Base-by-base conservation (phyloP, 2,888 invertebrate species). In the Drosophila nigricruria region DNA sequence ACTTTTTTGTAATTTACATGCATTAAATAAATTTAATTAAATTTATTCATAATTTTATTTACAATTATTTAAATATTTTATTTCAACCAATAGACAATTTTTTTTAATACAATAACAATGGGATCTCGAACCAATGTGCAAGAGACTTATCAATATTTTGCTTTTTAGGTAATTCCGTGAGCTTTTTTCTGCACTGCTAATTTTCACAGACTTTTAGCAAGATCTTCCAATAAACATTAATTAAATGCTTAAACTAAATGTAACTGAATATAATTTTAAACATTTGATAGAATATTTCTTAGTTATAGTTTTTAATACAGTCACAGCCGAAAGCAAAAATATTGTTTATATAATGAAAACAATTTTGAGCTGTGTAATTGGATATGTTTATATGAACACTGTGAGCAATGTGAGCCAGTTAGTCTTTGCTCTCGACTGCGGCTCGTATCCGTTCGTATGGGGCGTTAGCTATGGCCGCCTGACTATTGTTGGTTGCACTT, bases 391-490 rank as follows among this genome's bases (percentile, higher is more conserved):
- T 16, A 23, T 36, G 10, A 30, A 12, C 50, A 49, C 18, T 18
- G 4, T 14, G 3, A 32, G 3, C 20, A n/a, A 2, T 10, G 27
- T 5, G 5, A 10, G 5, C 0, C 16, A n/a, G 10, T 77, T 45
- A 54, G 30, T 72, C 54, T 64, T 61, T 66, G 63, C 49, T 57
- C 32, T 65, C 60, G 0, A 80, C 25, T 1, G 80, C 79, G 2
- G 82, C 82, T 27, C 70, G 56, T 0, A 83, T 43, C 14, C 58
- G 62, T 20, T 89, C 88, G 12, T 89, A 79, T 4, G 84, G 45
- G 5, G 64, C 71, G 25, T 70, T 77, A 12, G 52, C 64, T 8
- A 20, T 36, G 27, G 52, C 54, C 16, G 49, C 67, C 8, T 43
- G 36, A 27, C 61, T 73, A 12, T 16, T 50, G 30, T 20, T 45